Base-by-base conservation (phyloP, 2,888 invertebrate genomes). In the Spialia ferax region DNA sequence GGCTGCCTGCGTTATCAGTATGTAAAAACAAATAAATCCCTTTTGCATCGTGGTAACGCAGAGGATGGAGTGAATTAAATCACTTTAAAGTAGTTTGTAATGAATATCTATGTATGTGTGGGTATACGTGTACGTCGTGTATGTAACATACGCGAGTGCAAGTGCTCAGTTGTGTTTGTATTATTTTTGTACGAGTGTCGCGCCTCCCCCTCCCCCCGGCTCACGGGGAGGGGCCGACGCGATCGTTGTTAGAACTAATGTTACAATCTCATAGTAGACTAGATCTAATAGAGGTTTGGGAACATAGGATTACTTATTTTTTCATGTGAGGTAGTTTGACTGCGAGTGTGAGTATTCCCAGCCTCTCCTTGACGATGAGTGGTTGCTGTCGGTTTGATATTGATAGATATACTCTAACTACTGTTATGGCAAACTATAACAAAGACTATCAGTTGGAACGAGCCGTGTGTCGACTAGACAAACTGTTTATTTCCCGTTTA, bases 141-240 rank as follows among this genome's bases (percentile, higher is more conserved):
- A 38, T 7, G 15, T 42, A 1, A 42, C 42, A 42, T 55, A 29
- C 18, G 18, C 2, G 26, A 38, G 38, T 63, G 29, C 60, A 15
- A 54, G 29, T 42, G 22, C 54, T 18, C 55, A 15, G 29, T 45
- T 63, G 71, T 74, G 50, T 74, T 73, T 71, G 70, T 85, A 82
- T 85, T 86, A 85, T 84, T 85, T 85, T 83, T 84, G 75, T 85
- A 87, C 75, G 70, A 77, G 77, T 81, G 75, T 74, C 75, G 79
- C 75, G 70, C 74, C 77, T 76, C 69, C 77, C 77, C 59, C 75
- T 77, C 75, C 75, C 77, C 81, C 74, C 54, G 89, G 89, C 90
- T 90, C 89, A 83, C 77, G 84, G 82, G 75, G 72, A 74, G 75
- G 74, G 78, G 71, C 72, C 75, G 75, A 74, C 77, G 73, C 75